phyloP scores from a whole-genome alignment of 2,113 vertebrate species.

The Chlamydotis undulata region DNA sequence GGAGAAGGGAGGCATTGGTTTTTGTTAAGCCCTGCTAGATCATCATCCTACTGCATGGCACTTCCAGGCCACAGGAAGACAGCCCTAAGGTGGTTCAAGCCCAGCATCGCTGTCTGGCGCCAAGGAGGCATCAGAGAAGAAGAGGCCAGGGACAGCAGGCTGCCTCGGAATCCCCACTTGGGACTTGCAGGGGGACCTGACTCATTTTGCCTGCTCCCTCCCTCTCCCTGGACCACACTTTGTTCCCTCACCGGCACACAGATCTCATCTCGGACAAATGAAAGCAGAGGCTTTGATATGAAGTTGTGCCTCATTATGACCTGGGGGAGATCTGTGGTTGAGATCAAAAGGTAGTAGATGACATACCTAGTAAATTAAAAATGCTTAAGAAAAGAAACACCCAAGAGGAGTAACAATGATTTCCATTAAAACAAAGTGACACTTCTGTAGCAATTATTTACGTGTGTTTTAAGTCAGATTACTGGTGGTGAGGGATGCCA shows the following conservation, averaged over 20 bases:
- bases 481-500: not conserved
- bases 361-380: not conserved
- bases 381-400: not conserved
- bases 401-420: not conserved
- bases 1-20: not conserved
- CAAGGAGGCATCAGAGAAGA: not conserved
- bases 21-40: not conserved
- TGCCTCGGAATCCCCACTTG: not conserved
- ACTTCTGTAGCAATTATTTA: not conserved
- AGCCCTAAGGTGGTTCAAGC: not conserved
- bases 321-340: not conserved
- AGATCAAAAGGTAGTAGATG: not conserved
- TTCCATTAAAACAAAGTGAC: not conserved
- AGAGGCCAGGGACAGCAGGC: not conserved
- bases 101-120: not conserved
- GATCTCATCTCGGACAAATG: not conserved
- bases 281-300: not conserved
- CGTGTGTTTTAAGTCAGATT: not conserved
- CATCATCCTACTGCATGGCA: not conserved
- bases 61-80: not conserved
- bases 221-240: not conserved
- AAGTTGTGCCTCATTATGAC: not conserved
- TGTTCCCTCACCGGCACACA: not conserved
- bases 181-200: fast-evolving
- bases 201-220: not conserved